Conservation (phyloP, 2,113 vertebrate genomes). For the Rhizomys pruinosus region DNA sequence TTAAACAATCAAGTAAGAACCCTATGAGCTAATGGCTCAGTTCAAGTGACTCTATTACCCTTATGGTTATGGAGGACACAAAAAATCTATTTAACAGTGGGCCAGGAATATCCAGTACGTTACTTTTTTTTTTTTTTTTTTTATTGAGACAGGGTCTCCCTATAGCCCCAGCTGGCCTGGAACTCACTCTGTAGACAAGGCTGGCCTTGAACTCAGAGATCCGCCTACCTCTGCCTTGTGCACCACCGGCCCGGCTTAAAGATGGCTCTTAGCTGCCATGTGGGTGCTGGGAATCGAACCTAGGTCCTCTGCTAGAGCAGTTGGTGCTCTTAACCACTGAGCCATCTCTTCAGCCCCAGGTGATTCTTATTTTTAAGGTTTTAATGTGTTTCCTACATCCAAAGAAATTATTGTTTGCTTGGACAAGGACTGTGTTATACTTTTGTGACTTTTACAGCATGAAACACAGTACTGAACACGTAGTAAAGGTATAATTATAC, state of each 20-base stretch:
- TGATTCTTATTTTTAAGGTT: not conserved
- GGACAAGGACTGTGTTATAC: not conserved
- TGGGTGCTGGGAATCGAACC: too few species aligned
- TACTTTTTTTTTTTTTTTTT: not conserved
- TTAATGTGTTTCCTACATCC: not conserved
- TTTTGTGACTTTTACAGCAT: not conserved
- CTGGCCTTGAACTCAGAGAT: not conserved
- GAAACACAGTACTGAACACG: not conserved
- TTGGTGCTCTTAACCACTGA: too few species aligned
- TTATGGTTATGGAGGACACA: not conserved
- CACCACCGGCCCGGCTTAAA: not conserved
- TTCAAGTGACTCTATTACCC: not conserved
- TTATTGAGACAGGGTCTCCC: not conserved
- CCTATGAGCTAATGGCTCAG: not conserved
- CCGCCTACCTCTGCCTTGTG: not conserved
- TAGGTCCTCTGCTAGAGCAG: too few species aligned
- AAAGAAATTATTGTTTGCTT: not conserved
- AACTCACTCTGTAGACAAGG: not conserved
- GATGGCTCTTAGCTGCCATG: too few species aligned
- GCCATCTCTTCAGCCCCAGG: too few species aligned
- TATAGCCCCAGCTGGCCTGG: too few species aligned
- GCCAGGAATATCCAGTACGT: not conserved
- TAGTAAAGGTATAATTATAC: not conserved
- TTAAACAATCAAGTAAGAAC: conserved; percentile 19
- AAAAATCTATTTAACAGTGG: too few species aligned